Base-by-base conservation (phyloP, 53 echinoderm and acorn worm species). In the Stichopus horrens region DNA sequence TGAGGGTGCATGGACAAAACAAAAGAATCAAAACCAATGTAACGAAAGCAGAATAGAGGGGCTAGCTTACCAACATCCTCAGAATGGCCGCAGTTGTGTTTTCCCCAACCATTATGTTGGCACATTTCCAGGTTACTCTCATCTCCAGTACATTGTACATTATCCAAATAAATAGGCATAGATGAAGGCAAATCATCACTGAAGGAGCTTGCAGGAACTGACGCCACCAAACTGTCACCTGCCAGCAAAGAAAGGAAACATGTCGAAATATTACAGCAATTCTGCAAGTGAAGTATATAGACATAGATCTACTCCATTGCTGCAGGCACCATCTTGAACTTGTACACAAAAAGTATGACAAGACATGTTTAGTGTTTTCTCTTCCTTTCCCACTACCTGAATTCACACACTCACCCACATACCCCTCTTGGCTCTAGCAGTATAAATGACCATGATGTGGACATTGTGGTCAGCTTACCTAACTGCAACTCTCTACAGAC, bases 1-100 rank as follows among this genome's bases (percentile, higher is more conserved):
- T 37, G 37, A 37, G 37, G 37, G 37, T 37, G 37, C 37, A 37
- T 37, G 37, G 37, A 37, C 37, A 37, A 37, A 37, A 37, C 37
- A 37, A 0, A 37, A 37, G 37, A 37, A 37, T 37, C 37, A 37
- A 37, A 2, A 37, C 37, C 37, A 37, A 37, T 0, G 0, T 37
- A 37, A 37, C 37, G 37, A 37, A 2, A 37, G 37, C 37, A 37
- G 37, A 37, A 37, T 37, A 37, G 37, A 37, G 37, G 37, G 37
- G 37, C 37, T 37, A 37, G 1, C 84, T 73, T 88, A 99, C 99
- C 99, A 75, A 95, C 96, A 91, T 99, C 99, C 90, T 99, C 99
- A 13, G 92, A 89, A 55, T 99, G 99, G 5, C 92, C 99, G 57
- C 96, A 96, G 74, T 92, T 91, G 82, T 93, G 95, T 77, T 79